Percentiles rank a stretch among this genome's conserved stretches.
These are phyloP conservation scores for Plagodis pulveraria DNA, from an alignment of 2,888 invertebrate genomes.

Conservation along the genomic window DNA sequence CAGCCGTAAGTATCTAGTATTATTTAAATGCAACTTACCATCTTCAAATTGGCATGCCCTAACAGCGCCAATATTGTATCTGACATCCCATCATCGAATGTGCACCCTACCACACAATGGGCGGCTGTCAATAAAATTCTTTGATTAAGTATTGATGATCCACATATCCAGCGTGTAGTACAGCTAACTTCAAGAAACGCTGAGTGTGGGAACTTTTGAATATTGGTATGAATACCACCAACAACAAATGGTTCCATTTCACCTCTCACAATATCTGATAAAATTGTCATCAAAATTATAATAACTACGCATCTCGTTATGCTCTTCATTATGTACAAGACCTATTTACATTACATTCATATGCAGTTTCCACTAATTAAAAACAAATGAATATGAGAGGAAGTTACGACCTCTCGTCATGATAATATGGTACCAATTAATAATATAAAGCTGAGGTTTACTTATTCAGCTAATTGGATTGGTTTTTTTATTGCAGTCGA, in stretches of 20 bases:
- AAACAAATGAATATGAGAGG: background rate
- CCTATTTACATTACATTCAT: too few species aligned
- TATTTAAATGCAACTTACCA: background rate
- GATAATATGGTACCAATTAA: background rate
- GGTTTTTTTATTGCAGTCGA: background rate
- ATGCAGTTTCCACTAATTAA: background rate
- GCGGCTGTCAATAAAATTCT: slow-evolving; percentile 7
- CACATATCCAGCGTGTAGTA: slow-evolving; percentile 6
- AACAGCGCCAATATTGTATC: background rate
- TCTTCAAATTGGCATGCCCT: background rate
- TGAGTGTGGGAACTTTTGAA: background rate
- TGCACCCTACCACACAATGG: slow-evolving; percentile 4
- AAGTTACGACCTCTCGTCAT: background rate
- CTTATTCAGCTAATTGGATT: background rate
- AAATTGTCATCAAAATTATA: background rate
- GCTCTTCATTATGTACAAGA: background rate
- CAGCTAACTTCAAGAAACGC: background rate
- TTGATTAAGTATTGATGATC: slow-evolving; percentile 7
- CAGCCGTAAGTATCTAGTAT: too few species aligned
- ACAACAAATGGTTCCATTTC: background rate
- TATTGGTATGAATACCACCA: background rate
- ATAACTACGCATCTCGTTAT: background rate
- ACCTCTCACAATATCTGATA: background rate
- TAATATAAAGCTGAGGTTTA: background rate
- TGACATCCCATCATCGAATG: background rate